These are phyloP conservation scores for Musca vetustissima DNA, from an alignment of 1,140 invertebrate species.

Conservation along the genomic window DNA sequence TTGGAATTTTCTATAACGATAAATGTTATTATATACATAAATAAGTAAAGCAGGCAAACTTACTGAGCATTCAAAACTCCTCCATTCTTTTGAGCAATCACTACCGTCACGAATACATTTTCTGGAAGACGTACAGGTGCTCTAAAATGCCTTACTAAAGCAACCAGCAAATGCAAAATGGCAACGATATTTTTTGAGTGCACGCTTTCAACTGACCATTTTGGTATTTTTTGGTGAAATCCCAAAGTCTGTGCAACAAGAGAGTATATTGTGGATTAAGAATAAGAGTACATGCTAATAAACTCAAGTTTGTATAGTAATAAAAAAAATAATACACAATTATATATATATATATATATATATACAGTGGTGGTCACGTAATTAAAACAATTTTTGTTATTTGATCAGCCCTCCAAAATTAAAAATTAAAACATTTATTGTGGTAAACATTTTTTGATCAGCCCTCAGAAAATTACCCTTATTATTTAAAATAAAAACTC, in stretches of 20 bases:
- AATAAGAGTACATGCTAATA: not conserved
- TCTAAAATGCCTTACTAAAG: constrained; percentile 89
- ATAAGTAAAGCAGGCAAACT: constrained; percentile 25
- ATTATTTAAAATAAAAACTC: too few species aligned
- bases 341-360: too few species aligned
- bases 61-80: constrained; percentile 54
- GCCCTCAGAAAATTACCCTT: too few species aligned
- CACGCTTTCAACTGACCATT: constrained; percentile 95
- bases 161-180: constrained; percentile 92
- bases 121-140: constrained; percentile 95
- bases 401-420: too few species aligned
- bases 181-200: constrained; percentile 96
- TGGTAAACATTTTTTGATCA: too few species aligned
- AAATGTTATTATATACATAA: constrained; percentile 24
- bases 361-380: too few species aligned
- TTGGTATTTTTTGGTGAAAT: constrained; percentile 59
- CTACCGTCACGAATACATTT: constrained; percentile 87
- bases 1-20: constrained; percentile 67
- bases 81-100: constrained; percentile 77
- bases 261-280: not conserved
- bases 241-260: constrained; percentile 62
- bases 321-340: too few species aligned
- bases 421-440: too few species aligned
- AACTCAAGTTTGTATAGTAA: too few species aligned
- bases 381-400: too few species aligned